Base-by-base conservation (phyloP, 2,888 invertebrate species). In the Tortrix viridana region DNA sequence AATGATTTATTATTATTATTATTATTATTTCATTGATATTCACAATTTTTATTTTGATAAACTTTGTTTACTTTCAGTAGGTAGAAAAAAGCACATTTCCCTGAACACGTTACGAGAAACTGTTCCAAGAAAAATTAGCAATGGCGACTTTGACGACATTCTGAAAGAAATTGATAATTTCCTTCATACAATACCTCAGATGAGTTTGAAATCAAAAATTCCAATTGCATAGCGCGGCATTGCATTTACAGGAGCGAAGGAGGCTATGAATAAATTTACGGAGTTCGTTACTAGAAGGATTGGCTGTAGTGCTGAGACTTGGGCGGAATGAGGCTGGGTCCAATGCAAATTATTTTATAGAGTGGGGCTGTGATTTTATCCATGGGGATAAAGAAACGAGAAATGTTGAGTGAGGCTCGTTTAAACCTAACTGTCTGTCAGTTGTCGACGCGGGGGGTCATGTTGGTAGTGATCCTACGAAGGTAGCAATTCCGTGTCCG, bases 201-300 rank as follows among this genome's bases (percentile, higher is more conserved):
- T 76, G 75, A 81, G 79, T 80, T 79, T 78, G 77, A 81, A 84
- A 82, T 80, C 80, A 81, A 80, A 84, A 84, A 82, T 82, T 77
- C 76, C 81, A 80, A 84, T 84, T 85, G 81, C 82, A 77, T 75
- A 72, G 75, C 74, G 37, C 71, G 65, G 71, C 77, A 70, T 80
- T 80, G 82, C 83, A 82, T 84, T 85, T 85, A 84, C 84, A 83
- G 77, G 78, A 74, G 73, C 74, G 78, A 74, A 78, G 79, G 77
- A 84, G 76, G 82, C 88, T 86, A 88, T 88, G 88, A 88, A 88
- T 88, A 88, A 86, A 88, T 88, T 88, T 86, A 72, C 77, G 67
- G 67, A 72, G 77, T 85, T 85, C 84, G 86, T 88, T 87, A 86
- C 85, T 74, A 80, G 68, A 71, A 73, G 79, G 80, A 85, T 84